Evolutionary conservation across 2,888 invertebrate genomes (phyloP).

Genomic region (Neoitamus cyanurus): DNA sequence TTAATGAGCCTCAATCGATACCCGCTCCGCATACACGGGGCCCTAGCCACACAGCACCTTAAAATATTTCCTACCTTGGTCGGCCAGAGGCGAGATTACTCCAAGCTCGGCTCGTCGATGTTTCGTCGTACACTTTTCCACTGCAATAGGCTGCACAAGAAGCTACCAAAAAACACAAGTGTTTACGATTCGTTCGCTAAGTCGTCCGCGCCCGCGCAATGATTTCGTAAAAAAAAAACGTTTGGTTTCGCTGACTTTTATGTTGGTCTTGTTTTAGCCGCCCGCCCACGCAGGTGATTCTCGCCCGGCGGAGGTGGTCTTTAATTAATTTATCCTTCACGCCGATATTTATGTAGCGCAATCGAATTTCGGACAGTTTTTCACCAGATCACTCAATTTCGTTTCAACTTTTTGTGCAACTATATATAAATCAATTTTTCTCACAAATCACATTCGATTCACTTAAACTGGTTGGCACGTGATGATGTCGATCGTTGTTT

Average conservation of each 20-base stretch:
- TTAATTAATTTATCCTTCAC: conserved; percentile 19
- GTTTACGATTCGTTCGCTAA: neutral
- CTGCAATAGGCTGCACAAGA: neutral
- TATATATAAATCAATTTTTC: neutral
- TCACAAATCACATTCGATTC: conserved; percentile 10
- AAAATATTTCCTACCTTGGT: conserved; percentile 23
- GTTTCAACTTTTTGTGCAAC: neutral
- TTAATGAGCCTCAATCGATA: conserved; percentile 23
- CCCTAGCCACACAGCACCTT: neutral
- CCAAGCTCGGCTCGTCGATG: neutral
- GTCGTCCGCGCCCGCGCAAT: neutral
- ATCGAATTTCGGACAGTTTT: neutral
- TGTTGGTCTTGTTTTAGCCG: conserved; percentile 3
- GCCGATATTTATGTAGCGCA: conserved; percentile 6
- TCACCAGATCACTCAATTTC: neutral
- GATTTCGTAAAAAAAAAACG: neutral
- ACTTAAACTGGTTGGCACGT: neutral
- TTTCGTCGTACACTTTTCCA: neutral
- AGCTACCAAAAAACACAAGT: neutral
- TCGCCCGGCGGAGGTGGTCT: neutral
- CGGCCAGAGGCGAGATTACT: neutral
- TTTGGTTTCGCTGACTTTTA: neutral
- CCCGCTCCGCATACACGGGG: neutral
- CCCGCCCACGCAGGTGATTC: conserved; percentile 15
- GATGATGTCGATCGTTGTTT: neutral